Conservation (phyloP, 2,888 invertebrate species). For the Baccha elongata region DNA sequence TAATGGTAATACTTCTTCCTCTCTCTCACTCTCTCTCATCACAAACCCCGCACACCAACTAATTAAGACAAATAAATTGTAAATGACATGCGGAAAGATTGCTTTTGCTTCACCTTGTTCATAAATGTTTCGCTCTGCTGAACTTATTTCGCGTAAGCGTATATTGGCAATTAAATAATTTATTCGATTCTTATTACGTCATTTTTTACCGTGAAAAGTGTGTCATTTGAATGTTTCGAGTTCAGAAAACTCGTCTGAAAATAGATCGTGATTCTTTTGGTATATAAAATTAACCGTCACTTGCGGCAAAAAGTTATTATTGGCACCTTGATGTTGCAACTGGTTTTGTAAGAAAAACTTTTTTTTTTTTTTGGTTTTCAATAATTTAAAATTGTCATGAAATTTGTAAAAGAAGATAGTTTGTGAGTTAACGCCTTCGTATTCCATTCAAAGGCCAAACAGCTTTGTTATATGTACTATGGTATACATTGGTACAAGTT, state of each 20-base stretch:
- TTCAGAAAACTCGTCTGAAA: slow-evolving; percentile 58
- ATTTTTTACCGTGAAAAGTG: slow-evolving; percentile 32
- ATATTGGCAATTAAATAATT: slow-evolving; percentile 32
- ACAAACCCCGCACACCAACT: neutral
- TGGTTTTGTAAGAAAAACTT: slow-evolving; percentile 34
- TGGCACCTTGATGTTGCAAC: slow-evolving; percentile 59
- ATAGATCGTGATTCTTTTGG: slow-evolving; percentile 60
- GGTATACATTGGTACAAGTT: neutral
- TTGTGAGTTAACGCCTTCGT: slow-evolving; percentile 31
- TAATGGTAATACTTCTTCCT: neutral
- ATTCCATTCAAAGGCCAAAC: slow-evolving; percentile 20
- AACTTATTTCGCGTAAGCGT: neutral
- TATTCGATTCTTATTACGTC: slow-evolving; percentile 38
- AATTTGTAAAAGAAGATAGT: slow-evolving; percentile 39
- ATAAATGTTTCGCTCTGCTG: neutral
- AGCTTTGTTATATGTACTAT: neutral
- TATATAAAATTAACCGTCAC: slow-evolving; percentile 18
- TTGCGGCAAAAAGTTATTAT: slow-evolving; percentile 43
- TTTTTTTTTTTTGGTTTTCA: neutral
- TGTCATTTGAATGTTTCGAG: slow-evolving; percentile 38
- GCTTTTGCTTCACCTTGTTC: slow-evolving; percentile 37
- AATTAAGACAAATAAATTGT: slow-evolving; percentile 44
- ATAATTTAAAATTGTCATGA: slow-evolving; percentile 41
- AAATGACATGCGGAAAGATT: slow-evolving; percentile 30
- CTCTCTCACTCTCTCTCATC: neutral